A percentile compares a stretch with the other conserved stretches of the same genome.
Evolutionary conservation across 2,888 invertebrate species (phyloP).

Genomic region (Yponomeuta evonymella): DNA sequence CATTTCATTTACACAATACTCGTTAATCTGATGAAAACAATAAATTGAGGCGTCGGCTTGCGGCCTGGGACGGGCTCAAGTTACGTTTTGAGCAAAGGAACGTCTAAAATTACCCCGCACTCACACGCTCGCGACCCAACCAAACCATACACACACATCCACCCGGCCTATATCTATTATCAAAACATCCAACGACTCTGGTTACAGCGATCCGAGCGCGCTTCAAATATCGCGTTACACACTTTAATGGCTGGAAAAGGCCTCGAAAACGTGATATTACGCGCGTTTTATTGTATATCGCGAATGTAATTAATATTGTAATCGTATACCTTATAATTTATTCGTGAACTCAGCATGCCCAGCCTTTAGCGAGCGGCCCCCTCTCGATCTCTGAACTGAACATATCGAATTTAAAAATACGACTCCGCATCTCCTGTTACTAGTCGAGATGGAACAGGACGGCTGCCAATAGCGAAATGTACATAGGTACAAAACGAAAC

Average conservation of each 20-base stretch:
- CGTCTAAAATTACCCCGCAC: conserved; percentile 75
- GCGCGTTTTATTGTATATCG: conserved; percentile 73
- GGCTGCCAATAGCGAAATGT: conserved; percentile 58
- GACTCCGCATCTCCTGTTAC: conserved; percentile 63
- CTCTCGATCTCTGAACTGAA: conserved; percentile 33
- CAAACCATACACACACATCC: conserved; percentile 55
- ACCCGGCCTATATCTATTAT: conserved; percentile 72
- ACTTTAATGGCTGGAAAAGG: conserved; percentile 77
- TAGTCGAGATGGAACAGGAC: conserved; percentile 57
- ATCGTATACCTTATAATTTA: conserved; percentile 67
- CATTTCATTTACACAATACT: conserved; percentile 33
- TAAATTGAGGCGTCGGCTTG: conserved; percentile 71
- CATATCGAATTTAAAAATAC: conserved; percentile 73
- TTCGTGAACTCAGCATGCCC: conserved; percentile 49
- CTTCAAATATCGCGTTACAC: conserved; percentile 74
- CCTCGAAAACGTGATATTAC: conserved; percentile 76
- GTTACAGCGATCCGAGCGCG: conserved; percentile 75
- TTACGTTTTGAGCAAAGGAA: conserved; percentile 76
- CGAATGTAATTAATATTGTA: conserved; percentile 74
- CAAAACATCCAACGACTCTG: conserved; percentile 74
- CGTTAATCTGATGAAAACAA: conserved; percentile 70
- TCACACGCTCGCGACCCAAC: conserved; percentile 44
- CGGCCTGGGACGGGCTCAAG: conserved; percentile 72
- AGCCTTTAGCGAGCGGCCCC: conserved; percentile 48
- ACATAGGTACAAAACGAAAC: conserved; percentile 35